Base-by-base conservation (phyloP, 1,140 invertebrate genomes). In the Cepaea nemoralis region DNA sequence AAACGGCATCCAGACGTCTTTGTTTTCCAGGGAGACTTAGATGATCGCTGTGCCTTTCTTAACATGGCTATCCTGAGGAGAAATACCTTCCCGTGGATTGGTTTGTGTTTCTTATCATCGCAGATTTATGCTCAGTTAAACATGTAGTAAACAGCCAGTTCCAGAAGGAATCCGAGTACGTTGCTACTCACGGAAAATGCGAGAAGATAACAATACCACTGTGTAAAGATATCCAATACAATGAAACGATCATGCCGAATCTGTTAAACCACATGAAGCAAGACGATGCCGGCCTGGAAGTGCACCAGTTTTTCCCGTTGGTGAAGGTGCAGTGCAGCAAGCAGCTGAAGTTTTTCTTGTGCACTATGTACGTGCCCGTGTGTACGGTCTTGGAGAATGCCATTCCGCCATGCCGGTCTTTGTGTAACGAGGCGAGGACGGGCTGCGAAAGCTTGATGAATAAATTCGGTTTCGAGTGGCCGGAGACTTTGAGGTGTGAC, bases 211-310 rank as follows among this genome's bases (percentile, higher is more conserved):
- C 95, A 6, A 97, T 99, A 80, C 95, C 95, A 19, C 93, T 98
- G 85, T 99, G 98, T 92, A 95, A 95, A 91, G 95, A 98, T 87
- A 96, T 99, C 77, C 94, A 94, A 45, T 99, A 99, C 91, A 99
- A 99, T 91, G 93, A 95, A 91, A 99, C 98, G 0, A 98, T 98
- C 80, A 97, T 98, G 94, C 98, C 97, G 6, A 99, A 99, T 92
- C 88, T 98, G 48, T 92, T 99, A 83, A 95, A 96, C 77, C 98
- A 99, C 87, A 94, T 95, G 75, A 97, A 95, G 85, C 97, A 99
- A 92, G 96, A 98, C 86, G 97, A 99, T 86, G 98, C 98, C 27
- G 97, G 96, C 0, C 92, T 96, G 75, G 97, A 99, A 87, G 95
- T 99, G 0, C 96, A 98, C 90, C 96, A 97, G 88, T 99, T 97